Conservation (phyloP, 2,797 vertebrate genomes). For the Scarus forsteni region DNA sequence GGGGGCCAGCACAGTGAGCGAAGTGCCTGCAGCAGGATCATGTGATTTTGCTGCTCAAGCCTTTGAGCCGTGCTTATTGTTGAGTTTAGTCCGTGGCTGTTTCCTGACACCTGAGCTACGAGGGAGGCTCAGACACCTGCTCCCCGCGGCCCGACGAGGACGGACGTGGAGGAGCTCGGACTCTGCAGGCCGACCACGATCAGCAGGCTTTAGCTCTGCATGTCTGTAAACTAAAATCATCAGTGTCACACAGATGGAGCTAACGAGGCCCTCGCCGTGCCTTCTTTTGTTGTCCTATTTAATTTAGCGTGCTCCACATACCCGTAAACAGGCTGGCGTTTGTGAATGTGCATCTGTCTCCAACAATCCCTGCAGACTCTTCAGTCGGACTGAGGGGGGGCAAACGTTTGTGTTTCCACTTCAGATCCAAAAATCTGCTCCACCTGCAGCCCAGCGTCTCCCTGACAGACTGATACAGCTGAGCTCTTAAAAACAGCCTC, state of each 20-base stretch:
- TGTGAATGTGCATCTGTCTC: slow-evolving; percentile 65
- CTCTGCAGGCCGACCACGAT: background rate
- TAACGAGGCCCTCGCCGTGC: background rate
- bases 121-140: slow-evolving; percentile 26
- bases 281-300: slow-evolving; percentile 49
- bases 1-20: too few relatives aligned
- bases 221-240: too few relatives aligned
- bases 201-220: background rate
- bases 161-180: background rate
- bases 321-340: slow-evolving; percentile 36
- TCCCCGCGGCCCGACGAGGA: slow-evolving; percentile 2
- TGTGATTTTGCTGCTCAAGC: slow-evolving; percentile 40
- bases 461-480: background rate
- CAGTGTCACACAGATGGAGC: too few relatives aligned
- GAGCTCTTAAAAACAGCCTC: background rate
- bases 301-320: slow-evolving; percentile 31
- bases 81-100: slow-evolving; percentile 40
- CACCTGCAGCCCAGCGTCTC: slow-evolving; percentile 44
- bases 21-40: slow-evolving; percentile 16
- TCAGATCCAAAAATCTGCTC: slow-evolving; percentile 34
- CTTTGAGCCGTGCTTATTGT: slow-evolving; percentile 64
- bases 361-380: slow-evolving; percentile 36
- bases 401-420: slow-evolving; percentile 46
- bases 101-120: slow-evolving; percentile 49
- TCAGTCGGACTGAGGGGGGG: slow-evolving; percentile 38